Conservation (phyloP, 1,140 invertebrate genomes). For the Cotesia glomerata region DNA sequence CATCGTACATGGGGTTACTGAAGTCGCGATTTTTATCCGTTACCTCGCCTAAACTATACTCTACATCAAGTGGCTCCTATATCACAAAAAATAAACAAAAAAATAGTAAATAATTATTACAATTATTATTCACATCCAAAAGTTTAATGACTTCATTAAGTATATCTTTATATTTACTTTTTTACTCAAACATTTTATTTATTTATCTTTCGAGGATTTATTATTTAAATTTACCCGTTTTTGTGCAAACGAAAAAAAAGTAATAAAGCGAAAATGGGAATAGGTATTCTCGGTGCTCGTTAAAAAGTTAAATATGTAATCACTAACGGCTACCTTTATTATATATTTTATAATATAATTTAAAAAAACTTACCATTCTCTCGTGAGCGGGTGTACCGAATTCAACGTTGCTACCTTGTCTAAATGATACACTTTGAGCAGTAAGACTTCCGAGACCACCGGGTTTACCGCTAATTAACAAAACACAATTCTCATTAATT, state of each 20-base stretch:
- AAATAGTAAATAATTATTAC: too few relatives aligned
- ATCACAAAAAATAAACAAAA: slow-evolving; percentile 23
- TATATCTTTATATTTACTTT: too few relatives aligned
- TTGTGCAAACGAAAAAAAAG: background rate
- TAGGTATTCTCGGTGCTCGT: background rate
- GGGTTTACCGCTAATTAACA: slow-evolving; percentile 73
- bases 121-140: too few relatives aligned
- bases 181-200: background rate
- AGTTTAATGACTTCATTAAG: too few relatives aligned
- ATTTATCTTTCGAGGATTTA: background rate
- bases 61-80: slow-evolving; percentile 74
- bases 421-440: slow-evolving; percentile 93
- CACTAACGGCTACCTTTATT: background rate
- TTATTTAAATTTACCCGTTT: background rate
- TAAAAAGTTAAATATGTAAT: slow-evolving; percentile 9
- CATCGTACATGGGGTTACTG: slow-evolving; percentile 96
- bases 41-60: slow-evolving; percentile 77
- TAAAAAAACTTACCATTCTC: slow-evolving; percentile 52
- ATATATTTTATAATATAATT: background rate
- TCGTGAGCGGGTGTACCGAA: slow-evolving; percentile 72
- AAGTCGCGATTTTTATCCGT: slow-evolving; percentile 84
- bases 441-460: slow-evolving; percentile 75
- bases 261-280: background rate
- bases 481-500: too few relatives aligned
- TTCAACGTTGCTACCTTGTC: slow-evolving; percentile 92